Base-by-base conservation (phyloP, 1,140 invertebrate species). In the Nasonia vitripennis region DNA sequence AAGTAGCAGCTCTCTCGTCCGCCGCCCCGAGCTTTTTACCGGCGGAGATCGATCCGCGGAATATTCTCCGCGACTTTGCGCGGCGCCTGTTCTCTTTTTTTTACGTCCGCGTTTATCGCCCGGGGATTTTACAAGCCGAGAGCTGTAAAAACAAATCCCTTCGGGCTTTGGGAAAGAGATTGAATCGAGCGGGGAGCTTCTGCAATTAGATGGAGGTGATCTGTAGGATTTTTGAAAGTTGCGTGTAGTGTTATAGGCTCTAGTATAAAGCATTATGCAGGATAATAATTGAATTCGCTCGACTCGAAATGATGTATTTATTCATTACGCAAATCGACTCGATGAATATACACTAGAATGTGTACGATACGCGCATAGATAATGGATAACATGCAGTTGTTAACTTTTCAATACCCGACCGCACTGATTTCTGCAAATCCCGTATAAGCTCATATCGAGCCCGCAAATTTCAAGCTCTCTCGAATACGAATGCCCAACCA, bases 21-120 rank as follows among this genome's bases (percentile, higher is more conserved):
- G 31, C 11, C 31, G 11, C 41, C 9, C 2, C 10, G 10, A 10
- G 73, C 55, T 37, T 68, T 83, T 77, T 77, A 45, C 73, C 31
- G 67, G 17, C 20, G 20, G 71, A 55, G 55, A 83, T 77, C 73
- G 73, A 83, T 67, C 73, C 70, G 7, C 23, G 45, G 14, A 34
- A 34, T 34, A 34, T 74, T 45, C 70, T 27, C 12, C 45, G 14
- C 23, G 45, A 81, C 37, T 82, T 71, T n/a, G 45, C 41, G 34
- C 34, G 3, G 34, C 41, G 12, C 6, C 37, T 31, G 70, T 51
- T 45, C 48, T 51, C 11, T 51, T n/a, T 62, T 62, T 74, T 73
- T 45, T 37, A 41, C 23, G 14, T 62, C 55, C 17, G 20, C 51
- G 48, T 68, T 70, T 51, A 81, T 81, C 79, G 81, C 11, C 17